phyloP scores from a whole-genome alignment of 1,140 invertebrate species.

The Rhagoletis zephyria region DNA sequence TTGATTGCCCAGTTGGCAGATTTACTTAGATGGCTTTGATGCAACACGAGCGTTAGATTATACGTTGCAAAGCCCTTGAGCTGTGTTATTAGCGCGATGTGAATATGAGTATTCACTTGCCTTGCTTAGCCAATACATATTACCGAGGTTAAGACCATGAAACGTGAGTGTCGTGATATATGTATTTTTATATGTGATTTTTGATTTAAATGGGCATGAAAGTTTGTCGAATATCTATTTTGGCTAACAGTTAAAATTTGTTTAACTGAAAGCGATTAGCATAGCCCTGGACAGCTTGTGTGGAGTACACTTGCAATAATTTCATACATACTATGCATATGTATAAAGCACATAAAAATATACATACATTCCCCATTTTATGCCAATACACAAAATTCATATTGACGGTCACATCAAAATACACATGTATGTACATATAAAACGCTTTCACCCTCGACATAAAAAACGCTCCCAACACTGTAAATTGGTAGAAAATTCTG shows the following conservation, averaged over 20 bases:
- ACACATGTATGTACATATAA: no score
- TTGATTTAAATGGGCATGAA: background rate
- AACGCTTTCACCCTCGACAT: no score
- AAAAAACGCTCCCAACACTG: no score
- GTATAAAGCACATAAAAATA: no score
- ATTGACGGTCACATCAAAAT: no score
- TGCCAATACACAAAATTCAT: no score
- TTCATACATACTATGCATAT: no score
- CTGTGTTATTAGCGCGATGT: background rate
- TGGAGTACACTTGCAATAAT: no score
- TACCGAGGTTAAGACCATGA: background rate
- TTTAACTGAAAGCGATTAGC: background rate
- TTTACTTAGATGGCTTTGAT: slow-evolving; percentile 44
- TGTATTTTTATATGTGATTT: background rate
- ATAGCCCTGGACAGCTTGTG: background rate
- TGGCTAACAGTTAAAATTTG: background rate
- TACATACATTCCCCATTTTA: no score
- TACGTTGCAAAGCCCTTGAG: slow-evolving; percentile 20
- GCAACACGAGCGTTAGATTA: background rate
- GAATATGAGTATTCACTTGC: background rate
- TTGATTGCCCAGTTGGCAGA: slow-evolving; percentile 11
- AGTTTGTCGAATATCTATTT: background rate
- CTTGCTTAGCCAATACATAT: background rate
- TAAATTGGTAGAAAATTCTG: no score
- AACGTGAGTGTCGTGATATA: background rate